phyloP scores from a whole-genome alignment of 2,888 invertebrate species.

The Tetragonisca angustula region DNA sequence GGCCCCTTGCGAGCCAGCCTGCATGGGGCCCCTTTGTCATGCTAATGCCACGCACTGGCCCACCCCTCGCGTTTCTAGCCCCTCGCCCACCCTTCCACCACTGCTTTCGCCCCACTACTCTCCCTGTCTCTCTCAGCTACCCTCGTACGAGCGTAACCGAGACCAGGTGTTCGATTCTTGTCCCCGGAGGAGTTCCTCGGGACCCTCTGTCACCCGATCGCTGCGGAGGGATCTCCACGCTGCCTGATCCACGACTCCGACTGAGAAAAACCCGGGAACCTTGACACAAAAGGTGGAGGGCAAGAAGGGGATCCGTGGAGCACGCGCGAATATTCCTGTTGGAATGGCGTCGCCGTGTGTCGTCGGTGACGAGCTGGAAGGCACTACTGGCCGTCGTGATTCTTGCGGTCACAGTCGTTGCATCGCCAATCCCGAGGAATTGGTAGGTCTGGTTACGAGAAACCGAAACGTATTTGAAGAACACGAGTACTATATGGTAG shows the following conservation, averaged over 20 bases:
- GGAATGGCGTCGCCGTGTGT: conserved; percentile 48
- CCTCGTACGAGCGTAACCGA: not conserved
- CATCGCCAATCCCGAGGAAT: no score
- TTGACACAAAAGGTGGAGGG: conserved; percentile 57
- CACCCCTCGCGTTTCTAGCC: conserved; percentile 49
- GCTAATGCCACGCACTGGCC: conserved; percentile 73
- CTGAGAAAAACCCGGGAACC: conserved; percentile 61
- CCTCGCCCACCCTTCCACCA: conserved; percentile 52
- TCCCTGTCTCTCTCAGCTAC: conserved; percentile 54
- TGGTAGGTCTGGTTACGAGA: not conserved
- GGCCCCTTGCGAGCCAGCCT: conserved; percentile 75
- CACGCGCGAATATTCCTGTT: conserved; percentile 56
- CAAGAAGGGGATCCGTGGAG: conserved; percentile 23
- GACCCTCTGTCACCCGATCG: conserved; percentile 79
- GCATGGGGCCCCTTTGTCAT: conserved; percentile 79
- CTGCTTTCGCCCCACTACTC: conserved; percentile 44
- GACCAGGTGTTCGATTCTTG: conserved; percentile 81
- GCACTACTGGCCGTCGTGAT: conserved; percentile 2
- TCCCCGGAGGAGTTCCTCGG: conserved; percentile 72
- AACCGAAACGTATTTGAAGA: not conserved
- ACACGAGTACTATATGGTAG: no score
- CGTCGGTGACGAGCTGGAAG: not conserved
- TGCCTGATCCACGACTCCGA: conserved; percentile 65
- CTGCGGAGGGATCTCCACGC: conserved; percentile 73
- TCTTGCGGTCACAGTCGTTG: conserved; percentile 23